Evolutionary conservation across 2,797 vertebrate genomes (phyloP).

Genomic region (Melanotaenia pygmaea): DNA sequence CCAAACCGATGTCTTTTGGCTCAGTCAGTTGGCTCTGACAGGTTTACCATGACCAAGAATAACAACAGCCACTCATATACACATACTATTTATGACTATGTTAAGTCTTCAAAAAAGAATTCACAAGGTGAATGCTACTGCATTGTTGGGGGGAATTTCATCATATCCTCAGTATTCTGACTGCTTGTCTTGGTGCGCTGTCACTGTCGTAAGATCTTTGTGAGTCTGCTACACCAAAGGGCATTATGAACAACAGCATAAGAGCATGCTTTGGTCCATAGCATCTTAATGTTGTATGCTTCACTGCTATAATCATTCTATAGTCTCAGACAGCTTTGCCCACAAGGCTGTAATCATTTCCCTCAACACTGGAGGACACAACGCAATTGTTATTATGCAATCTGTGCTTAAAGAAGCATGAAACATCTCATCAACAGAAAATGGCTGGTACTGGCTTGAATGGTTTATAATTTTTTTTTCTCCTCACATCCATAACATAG

Average conservation of each 20-base stretch:
- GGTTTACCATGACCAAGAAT: neutral
- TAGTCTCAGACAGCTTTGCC: constrained; percentile 64
- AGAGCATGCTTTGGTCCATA: constrained; percentile 59
- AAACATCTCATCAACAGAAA: constrained; percentile 77
- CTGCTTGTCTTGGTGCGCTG: constrained; percentile 25
- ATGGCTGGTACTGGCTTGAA: constrained; percentile 62
- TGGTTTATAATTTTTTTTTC: constrained; percentile 43
- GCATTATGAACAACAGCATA: constrained; percentile 58
- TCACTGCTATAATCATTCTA: constrained; percentile 70
- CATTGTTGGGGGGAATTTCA: constrained; percentile 11
- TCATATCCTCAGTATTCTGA: constrained; percentile 35
- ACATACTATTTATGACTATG: neutral
- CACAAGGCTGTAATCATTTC: constrained; percentile 74
- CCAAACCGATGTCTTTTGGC: constrained; percentile 4
- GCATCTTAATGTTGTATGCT: constrained; percentile 70
- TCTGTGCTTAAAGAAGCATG: constrained; percentile 81
- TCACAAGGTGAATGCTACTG: constrained; percentile 22
- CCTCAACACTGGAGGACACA: constrained; percentile 68
- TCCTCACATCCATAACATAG: constrained; percentile 30
- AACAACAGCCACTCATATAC: constrained; percentile 2
- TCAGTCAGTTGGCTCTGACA: constrained; percentile 3
- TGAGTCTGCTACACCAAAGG: constrained; percentile 56
- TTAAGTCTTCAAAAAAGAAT: constrained; percentile 1
- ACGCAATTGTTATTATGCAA: constrained; percentile 72
- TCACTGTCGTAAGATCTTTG: constrained; percentile 36